Evolutionary conservation across 2,113 vertebrate species (phyloP), one percentile per base, ranked within the genome.

Genomic region (Mormoops blainvillei): DNA sequence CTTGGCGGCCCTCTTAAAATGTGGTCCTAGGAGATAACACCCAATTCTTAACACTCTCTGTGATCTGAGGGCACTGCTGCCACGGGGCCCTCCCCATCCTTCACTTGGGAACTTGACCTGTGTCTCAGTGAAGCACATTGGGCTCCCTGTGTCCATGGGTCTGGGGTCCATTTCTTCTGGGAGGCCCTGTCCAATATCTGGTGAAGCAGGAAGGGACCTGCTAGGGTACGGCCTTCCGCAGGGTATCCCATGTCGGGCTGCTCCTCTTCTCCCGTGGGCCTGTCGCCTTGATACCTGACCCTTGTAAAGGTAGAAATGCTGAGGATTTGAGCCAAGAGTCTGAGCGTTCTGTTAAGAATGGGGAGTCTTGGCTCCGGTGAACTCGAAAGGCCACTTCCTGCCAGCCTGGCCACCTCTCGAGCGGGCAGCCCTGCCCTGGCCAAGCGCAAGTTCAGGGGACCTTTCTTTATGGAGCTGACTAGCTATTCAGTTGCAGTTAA

Each of bases 211-310:
- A 24, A n/a, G 26, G 36, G 0, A 1, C 13, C 48, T 74, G 20
- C 26, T 0, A 13, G 26, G 2, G 4, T 14, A 2, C 36, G 1
- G 0, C n/a, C 36, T 45, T 19, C 8, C 52, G 50, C 10, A 0
- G 9, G 4, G 14, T 10, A 67, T 36, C 81, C 18, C 3, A 0
- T 12, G n/a, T 26, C 31, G 6, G 13, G 5, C 56, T 31, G 20
- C 1, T 54, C 76, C 54, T 38, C 38, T 14, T 33, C 7, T 19
- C 24, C 67, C 38, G 11, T 0, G 0, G 15, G 20, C 20, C 68
- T 5, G 3, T 38, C 87, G 9, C 10, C 45, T 5, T 15, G n/a
- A 63, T 22, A 3, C 84, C 61, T 31, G 48, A 73, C 24, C 22
- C 78, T 54, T 14, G 3, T 13, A 4, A 54, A 52, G 58, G 38